Evolutionary conservation across 1,140 invertebrate species (phyloP), one percentile per base, ranked within the genome.

Genomic region (Philopotamus ludificatus): DNA sequence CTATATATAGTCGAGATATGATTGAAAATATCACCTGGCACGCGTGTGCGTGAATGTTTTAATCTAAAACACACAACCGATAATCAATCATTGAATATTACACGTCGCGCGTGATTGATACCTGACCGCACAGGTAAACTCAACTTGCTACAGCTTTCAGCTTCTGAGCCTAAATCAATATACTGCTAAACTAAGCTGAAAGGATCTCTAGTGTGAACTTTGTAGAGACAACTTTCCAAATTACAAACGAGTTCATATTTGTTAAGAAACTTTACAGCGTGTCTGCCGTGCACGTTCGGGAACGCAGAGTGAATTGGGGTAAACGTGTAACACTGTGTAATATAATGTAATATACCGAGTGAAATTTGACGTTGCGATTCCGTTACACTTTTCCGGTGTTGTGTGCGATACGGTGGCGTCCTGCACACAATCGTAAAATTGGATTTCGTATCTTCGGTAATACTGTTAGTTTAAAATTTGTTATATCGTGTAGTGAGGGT

Each of bases 391-490:
- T 39, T 39, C 34, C 7, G 7, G n/a, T 12, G 42, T 44, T 44
- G 3, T 15, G 42, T 44, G 12, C 3, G 3, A 15, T 12, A 2
- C 3, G 12, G 42, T 44, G 10, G 21, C 20, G 12, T 18, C 47
- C 7, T 7, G 45, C n/a, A n/a, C n/a, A n/a, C n/a, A n/a, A n/a
- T n/a, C n/a, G 49, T 53, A 20, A 25, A 22, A 53, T 20, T 53
- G 7, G n/a, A 12, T 20, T 8, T 22, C 49, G 20, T 22, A 20
- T 22, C 16, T 63, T 39, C 47, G 60, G 58, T 61, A 61, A 61
- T 60, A 51, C 28, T 44, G 65, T 66, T 66, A 61, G 65, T 39
- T 60, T 51, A 47, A 58, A 63, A 59, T 51, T 61, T 60, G 41
- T 53, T 65, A 47, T 34, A 62, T 28, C 41, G 21, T 47, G 63